Percentiles rank a stretch among this genome's conserved stretches.
Conservation (phyloP, 37 sponge, comb jelly and placozoan genomes). For the Bolinopsis microptera region DNA sequence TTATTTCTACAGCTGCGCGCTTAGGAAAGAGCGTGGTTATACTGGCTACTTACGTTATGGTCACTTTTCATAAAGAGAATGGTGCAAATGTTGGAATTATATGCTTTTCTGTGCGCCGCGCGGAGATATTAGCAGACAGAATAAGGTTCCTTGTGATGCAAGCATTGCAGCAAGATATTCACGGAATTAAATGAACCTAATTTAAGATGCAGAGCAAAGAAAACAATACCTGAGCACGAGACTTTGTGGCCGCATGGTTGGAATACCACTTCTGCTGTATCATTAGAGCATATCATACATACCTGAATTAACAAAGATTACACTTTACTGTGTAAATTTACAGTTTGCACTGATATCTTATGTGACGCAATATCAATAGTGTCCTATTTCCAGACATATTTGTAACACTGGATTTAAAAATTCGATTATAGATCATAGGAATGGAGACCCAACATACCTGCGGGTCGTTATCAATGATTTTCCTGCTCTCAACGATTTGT, state of each 20-base stretch:
- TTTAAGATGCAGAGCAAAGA: too few relatives aligned
- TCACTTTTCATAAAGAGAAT: neutral
- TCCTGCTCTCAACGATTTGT: slow-evolving; percentile 65
- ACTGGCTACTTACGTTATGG: slow-evolving; percentile 51
- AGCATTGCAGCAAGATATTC: too few relatives aligned
- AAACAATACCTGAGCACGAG: slow-evolving; percentile 86
- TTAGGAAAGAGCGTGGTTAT: neutral
- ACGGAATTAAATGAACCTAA: too few relatives aligned
- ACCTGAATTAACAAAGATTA: slow-evolving; percentile 89
- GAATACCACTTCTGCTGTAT: slow-evolving; percentile 75
- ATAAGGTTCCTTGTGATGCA: too few relatives aligned
- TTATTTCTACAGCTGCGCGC: slow-evolving; percentile 58
- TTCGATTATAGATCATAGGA: too few relatives aligned
- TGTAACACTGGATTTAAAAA: too few relatives aligned
- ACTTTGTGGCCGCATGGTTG: slow-evolving; percentile 90
- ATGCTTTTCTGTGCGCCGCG: slow-evolving; percentile 69
- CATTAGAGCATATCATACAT: slow-evolving; percentile 87
- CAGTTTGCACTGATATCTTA: too few relatives aligned
- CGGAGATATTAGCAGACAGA: neutral
- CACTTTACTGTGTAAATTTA: too few relatives aligned
- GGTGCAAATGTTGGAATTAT: neutral
- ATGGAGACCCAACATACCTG: neutral
- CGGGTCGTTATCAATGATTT: slow-evolving; percentile 59
- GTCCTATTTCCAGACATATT: too few relatives aligned
- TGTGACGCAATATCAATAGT: too few relatives aligned